Conservation (phyloP, 2,113 vertebrate genomes). For the Eolophus roseicapilla region DNA sequence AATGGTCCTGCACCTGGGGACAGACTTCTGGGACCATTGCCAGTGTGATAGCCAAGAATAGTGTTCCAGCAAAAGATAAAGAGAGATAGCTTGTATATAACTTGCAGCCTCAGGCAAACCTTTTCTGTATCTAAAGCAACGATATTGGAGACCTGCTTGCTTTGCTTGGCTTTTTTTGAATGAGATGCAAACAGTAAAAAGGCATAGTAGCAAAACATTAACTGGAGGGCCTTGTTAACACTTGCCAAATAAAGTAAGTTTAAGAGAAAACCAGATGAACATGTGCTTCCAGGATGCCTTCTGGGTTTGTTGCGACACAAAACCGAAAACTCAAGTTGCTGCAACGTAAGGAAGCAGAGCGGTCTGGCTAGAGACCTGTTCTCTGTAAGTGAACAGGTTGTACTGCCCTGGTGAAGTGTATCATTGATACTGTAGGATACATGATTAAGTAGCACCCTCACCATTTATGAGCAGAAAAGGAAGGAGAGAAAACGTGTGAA, state of each 20-base stretch:
- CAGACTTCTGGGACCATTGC: not conserved
- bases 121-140: not conserved
- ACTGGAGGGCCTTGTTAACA: not conserved
- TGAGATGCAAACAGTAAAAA: not conserved
- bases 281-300: not conserved
- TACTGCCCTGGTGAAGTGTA: not conserved
- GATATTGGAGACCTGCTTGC: not conserved
- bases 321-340: not conserved
- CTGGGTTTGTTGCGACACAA: fast-evolving
- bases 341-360: not conserved
- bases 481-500: not conserved
- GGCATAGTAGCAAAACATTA: not conserved
- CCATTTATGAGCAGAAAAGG: not conserved
- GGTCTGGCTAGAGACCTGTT: not conserved
- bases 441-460: not conserved
- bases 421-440: not conserved
- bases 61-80: not conserved
- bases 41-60: not conserved
- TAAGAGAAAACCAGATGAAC: not conserved
- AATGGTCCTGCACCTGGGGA: not conserved
- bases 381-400: too few relatives aligned
- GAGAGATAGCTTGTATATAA: not conserved
- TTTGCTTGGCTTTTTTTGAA: not conserved
- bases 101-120: not conserved
- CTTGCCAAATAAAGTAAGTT: not conserved